Conservation (phyloP, 2,113 vertebrate species). For the Chaetorhynchus papuensis region DNA sequence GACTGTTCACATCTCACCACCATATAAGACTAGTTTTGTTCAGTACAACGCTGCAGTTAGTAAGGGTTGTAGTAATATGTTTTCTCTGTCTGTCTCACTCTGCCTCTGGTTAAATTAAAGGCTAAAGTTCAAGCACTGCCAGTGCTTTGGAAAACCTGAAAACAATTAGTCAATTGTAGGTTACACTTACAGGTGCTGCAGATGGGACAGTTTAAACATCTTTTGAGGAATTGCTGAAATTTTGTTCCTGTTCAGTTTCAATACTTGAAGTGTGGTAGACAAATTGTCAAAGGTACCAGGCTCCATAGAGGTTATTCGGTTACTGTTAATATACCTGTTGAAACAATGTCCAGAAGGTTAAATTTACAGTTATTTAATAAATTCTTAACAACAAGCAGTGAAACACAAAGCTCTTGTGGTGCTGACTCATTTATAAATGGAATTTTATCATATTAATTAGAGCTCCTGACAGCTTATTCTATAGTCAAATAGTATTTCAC, state of each 20-base stretch:
- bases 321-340: constrained; percentile 87
- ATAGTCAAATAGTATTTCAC: not conserved
- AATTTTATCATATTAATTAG: not conserved
- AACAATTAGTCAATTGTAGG: constrained; percentile 58
- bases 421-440: not conserved
- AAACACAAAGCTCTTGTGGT: not conserved
- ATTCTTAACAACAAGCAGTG: not conserved
- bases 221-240: constrained; percentile 86
- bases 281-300: constrained; percentile 87
- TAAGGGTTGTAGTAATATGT: not conserved
- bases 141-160: constrained; percentile 44
- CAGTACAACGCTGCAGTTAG: not conserved
- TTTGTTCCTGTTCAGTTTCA: constrained; percentile 90
- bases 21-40: constrained; percentile 6
- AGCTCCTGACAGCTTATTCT: not conserved
- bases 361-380: constrained; percentile 17
- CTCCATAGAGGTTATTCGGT: constrained; percentile 86
- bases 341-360: constrained; percentile 35
- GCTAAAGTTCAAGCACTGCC: constrained; percentile 26
- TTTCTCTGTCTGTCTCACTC: constrained; percentile 1
- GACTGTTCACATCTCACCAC: constrained; percentile 7
- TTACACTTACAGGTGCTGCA: constrained; percentile 90
- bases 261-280: constrained; percentile 83
- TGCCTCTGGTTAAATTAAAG: constrained; percentile 44
- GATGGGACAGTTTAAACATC: constrained; percentile 90